Evolutionary conservation across 2,888 invertebrate genomes (phyloP), one percentile per base, ranked within the genome.

Genomic region (Sminthurinus aureus): DNA sequence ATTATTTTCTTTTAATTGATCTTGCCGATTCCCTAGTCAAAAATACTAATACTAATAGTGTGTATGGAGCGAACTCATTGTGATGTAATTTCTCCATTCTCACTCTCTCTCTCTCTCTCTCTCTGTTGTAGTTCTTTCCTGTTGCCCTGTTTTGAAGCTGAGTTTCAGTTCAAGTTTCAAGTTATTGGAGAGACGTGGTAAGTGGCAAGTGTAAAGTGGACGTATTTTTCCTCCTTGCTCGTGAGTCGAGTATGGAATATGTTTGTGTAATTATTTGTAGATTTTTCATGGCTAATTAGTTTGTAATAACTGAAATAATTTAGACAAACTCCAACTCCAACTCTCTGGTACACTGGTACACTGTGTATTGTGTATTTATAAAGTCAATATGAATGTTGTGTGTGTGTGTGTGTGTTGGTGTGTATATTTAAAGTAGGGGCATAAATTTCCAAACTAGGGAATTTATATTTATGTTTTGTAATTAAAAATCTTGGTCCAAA

Each of bases 391-490:
- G 38, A 38, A 38, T 38, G 38, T 1, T 38, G n/a, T 18, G 64
- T 64, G 9, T 64, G 58, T 58, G 58, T 64, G 64, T 64, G 64
- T 64, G 3, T 64, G 2, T 18, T 18, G 64, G 64, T 8, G 2
- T 64, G 64, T 64, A 0, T 64, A 9, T 13, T n/a, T 22, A 11
- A 26, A 22, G 71, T 38, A 38, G 9, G 22, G 2, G 51, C 18
- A 38, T n/a, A n/a, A 26, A 74, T 74, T 69, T 1, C 18, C 9
- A 4, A 71, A 71, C 13, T 58, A 58, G 58, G 13, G 58, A 58
- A 71, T 71, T 71, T 71, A 71, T 71, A 71, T 71, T 71, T 71
- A 71, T 71, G 15, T 71, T 71, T 71, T 71, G 71, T 71, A 71
- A 71, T 71, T 71, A 71, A 71, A 71, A 75, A 24, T 74, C 38